Evolutionary conservation across 2,888 invertebrate genomes (phyloP), one percentile per base, ranked within the genome.

Genomic region (Electrophaes corylata): DNA sequence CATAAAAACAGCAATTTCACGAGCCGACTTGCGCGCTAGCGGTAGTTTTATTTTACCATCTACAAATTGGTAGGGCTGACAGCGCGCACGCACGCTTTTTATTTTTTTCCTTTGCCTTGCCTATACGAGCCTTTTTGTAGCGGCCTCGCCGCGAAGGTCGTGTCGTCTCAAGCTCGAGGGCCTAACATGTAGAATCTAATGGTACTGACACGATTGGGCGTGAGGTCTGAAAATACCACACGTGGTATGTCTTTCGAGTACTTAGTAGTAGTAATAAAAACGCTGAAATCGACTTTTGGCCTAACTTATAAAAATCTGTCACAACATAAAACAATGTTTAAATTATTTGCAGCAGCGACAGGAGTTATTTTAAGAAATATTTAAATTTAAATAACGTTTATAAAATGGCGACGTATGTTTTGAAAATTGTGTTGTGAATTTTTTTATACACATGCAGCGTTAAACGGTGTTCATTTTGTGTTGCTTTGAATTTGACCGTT

Each of bases 21-120:
- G 39, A 35, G 39, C 19, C 48, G 40, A 64, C 45, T 64, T 46
- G 48, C 60, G 29, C 55, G 60, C 62, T 41, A 39, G 49, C n/a
- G 43, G 51, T 62, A 57, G 59, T 66, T 73, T 81, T 81, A 76
- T 79, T 82, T 78, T 75, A 71, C 67, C 69, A 67, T 65, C 70
- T 81, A 86, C 86, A 86, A 86, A 86, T 86, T 86, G 83, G 81
- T 83, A 75, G 77, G 75, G 74, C 70, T 75, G 67, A 76, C 73
- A 67, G 74, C 72, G 64, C 72, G 73, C 80, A 78, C 81, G 80
- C 79, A 75, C 78, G 76, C 57, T 60, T 61, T 69, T 70, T 72
- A 41, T 53, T 63, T 66, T 70, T 73, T 82, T 75, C 73, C 59
- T 73, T 76, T 54, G 29, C 11, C 40, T 56, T 54, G 50, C 23